phyloP scores from a whole-genome alignment of 2,888 invertebrate species.

The Zelleria hepariella region DNA sequence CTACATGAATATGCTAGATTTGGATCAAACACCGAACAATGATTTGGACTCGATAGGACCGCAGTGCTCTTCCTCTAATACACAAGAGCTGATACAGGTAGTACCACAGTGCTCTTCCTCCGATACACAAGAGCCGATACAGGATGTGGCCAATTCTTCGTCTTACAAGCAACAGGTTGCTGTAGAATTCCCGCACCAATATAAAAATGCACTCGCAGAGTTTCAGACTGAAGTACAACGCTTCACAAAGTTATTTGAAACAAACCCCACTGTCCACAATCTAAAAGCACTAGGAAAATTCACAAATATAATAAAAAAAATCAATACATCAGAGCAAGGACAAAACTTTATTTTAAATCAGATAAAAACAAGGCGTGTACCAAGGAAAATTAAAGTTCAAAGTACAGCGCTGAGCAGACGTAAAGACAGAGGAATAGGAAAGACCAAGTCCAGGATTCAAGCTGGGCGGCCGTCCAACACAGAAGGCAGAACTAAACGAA shows the following conservation, averaged over 20 bases:
- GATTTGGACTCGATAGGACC: constrained; percentile 11
- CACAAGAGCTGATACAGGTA: not conserved
- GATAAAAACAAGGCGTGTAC: not conserved
- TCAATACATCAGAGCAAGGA: not conserved
- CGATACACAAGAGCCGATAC: constrained; percentile 12
- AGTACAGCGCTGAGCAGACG: not conserved
- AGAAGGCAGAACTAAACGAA: not conserved
- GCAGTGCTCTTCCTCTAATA: constrained; percentile 10
- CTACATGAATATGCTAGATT: constrained; percentile 10
- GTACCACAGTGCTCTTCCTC: constrained; percentile 1
- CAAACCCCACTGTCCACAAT: constrained; percentile 10
- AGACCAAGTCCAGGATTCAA: not conserved
- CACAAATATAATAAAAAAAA: not conserved
- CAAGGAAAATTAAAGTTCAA: not conserved
- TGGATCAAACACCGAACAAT: constrained; percentile 11
- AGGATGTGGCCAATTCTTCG: constrained; percentile 10
- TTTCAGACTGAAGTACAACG: constrained; percentile 8
- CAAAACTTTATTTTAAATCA: not conserved
- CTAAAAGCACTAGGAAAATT: constrained; percentile 11
- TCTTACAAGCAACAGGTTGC: constrained; percentile 11
- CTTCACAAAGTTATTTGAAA: constrained; percentile 3
- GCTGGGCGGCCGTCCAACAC: not conserved
- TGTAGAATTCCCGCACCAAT: constrained; percentile 9
- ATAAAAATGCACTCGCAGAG: constrained; percentile 10
- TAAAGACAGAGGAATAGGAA: not conserved